phyloP scores from a whole-genome alignment of 2,113 vertebrate species.

The Galeopterus variegatus region DNA sequence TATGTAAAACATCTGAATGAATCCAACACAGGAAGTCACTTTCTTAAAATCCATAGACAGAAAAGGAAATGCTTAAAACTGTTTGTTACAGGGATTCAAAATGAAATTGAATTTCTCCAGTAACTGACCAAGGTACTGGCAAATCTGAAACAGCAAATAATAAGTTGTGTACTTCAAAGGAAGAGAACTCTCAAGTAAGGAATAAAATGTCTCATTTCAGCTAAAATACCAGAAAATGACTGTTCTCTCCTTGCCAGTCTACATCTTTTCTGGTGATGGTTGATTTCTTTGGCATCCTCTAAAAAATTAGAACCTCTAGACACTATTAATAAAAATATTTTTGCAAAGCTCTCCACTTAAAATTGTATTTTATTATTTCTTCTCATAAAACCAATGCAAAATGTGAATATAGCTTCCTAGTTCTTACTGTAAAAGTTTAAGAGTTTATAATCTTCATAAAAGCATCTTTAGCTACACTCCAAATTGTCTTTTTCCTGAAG shows the following conservation, averaged over 20 bases:
- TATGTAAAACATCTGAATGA: slow-evolving; percentile 30
- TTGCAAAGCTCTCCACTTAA: background rate
- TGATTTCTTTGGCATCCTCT: background rate
- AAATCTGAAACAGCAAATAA: slow-evolving; percentile 38
- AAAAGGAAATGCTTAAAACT: slow-evolving; percentile 78
- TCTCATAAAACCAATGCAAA: background rate
- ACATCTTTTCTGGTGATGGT: background rate
- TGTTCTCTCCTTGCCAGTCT: background rate
- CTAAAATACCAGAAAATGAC: background rate
- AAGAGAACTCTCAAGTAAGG: background rate
- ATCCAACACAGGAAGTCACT: slow-evolving; percentile 60
- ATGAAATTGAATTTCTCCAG: slow-evolving; percentile 76
- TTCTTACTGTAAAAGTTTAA: background rate
- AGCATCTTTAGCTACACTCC: background rate
- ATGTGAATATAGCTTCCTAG: background rate
- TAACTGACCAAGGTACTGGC: slow-evolving; percentile 7
- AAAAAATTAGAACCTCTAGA: background rate
- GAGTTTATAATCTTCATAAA: background rate
- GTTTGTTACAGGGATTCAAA: background rate
- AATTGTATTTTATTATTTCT: background rate
- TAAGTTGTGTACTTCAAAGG: slow-evolving; percentile 13
- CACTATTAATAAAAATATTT: slow-evolving; percentile 18
- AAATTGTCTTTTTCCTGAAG: too few relatives aligned
- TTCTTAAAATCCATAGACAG: slow-evolving; percentile 67
- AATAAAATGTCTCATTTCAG: slow-evolving; percentile 39